Evolutionary conservation across 2,113 vertebrate genomes (phyloP), one percentile per base, ranked within the genome.

Genomic region (Stegostoma tigrinum): DNA sequence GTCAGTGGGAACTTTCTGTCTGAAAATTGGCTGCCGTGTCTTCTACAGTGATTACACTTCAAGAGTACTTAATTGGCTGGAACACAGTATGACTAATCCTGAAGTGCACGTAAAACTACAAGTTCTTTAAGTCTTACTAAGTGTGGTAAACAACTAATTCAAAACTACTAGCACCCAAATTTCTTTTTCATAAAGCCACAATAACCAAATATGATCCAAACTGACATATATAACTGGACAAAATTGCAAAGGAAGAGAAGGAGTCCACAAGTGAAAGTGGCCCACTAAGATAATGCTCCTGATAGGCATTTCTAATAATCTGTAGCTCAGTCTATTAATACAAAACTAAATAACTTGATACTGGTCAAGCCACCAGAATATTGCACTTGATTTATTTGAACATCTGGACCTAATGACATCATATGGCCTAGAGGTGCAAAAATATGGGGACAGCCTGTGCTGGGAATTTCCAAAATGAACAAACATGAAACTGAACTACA

Each of bases 391-490:
- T 93, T 93, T 30, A 38, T 2, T 34, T 48, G 66, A 95, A 21
- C 42, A 38, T 24, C 17, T 27, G 67, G 45, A 24, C 68, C 27
- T 12, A 95, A 24, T 72, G 67, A 45, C 38, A 45, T 48, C 19
- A 94, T 38, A 30, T 14, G 21, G 14, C 17, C 42, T 14, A 8
- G 0, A 27, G 14, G 19, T 48, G 94, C 45, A 52, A 95, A 14
- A 95, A 52, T 95, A 27, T 61, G 87, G 48, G n/a, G 27, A 89
- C 34, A 24, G 45, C 55, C 55, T 90, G 87, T 19, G 68, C 67
- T 95, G 67, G 68, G 94, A 95, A 95, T 48, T 95, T 70, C 94
- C 66, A 48, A 75, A 72, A 27, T 70, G 94, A 95, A 72, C n/a
- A 45, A 23, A 95, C 0, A 30, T 12, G 24, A 95, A 72, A 72